Base-by-base conservation (phyloP, 2,113 vertebrate genomes). In the Cynopterus brachyotis region DNA sequence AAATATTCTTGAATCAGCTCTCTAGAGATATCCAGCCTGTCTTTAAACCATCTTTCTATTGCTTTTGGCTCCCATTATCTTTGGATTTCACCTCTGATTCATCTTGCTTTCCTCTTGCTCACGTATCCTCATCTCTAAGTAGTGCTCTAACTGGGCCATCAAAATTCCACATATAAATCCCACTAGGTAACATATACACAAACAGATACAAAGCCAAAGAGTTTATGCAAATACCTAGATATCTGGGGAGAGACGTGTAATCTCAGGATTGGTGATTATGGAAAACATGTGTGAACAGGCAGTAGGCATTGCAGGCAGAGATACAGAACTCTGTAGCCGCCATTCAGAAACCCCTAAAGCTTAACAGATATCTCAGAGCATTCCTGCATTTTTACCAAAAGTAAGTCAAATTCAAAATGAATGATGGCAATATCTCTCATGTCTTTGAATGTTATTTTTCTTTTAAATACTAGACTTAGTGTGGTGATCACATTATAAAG, bases 361-460 rank as follows among this genome's bases (percentile, higher is more conserved):
- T 72, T 59, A 96, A 53, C 10, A n/a, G 17, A 2, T 40, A 72
- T 72, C 5, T 32, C 78, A 67, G 64, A 95, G 28, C 17, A 66
- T 55, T 40, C 59, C 20, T 70, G 37, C 5, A 12, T 45, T 76
- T 91, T 91, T 70, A 40, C 13, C 45, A 60, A 60, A 40, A 11
- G 10, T 10, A 50, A 85, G 60, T 64, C 47, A 79, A 89, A 57
- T 78, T 83, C 42, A 89, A 93, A 80, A 40, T 5, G 62, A 95
- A 76, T 53, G 42, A 72, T 4, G 66, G 3, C 22, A 87, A 42
- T 82, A 9, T 28, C 30, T 59, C 60, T 72, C 64, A 59, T 80
- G 42, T 57, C 24, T 75, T 75, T 81, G 47, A 45, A 28, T 75
- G 94, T 80, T 64, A 53, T 90, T 82, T 97, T 91, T 86, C 62